Evolutionary conservation across 2,113 vertebrate genomes (phyloP), one percentile per base, ranked within the genome.

Genomic region (Rhodinocichla rosea): DNA sequence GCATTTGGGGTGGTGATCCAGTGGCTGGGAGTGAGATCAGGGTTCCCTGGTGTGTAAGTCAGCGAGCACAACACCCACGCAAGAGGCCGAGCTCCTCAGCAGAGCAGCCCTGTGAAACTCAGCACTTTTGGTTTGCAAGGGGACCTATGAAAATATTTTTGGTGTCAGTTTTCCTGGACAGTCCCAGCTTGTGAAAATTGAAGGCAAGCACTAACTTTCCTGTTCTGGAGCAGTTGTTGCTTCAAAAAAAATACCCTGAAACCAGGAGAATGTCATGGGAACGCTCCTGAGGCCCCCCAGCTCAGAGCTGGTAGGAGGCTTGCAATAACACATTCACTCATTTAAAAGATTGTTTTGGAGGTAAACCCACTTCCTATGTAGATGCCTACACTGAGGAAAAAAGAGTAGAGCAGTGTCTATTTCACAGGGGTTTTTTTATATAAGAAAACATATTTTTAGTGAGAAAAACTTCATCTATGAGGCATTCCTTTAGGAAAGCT

Each of bases 111-210:
- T 90, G 93, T 44, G 92, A 94, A 89, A 95, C 79, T 97, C 93
- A 96, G 92, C 90, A 92, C 9, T 89, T 94, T 64, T 86, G 93
- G 92, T 92, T 81, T 94, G 88, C 0, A 7, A 92, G 71, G 93
- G 83, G 63, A 94, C 86, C 42, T 86, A 81, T 7, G 85, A 96
- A 97, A 97, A 95, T 94, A 96, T 83, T 96, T 90, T 89, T 70
- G n/a, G 60, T 93, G 96, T 96, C 83, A 68, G 65, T 90, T 97
- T 96, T 93, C 93, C 76, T 75, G 83, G 76, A 94, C 0, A 0
- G 89, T 53, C 90, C 60, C 64, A 87, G 83, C 90, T 42, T 90
- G 83, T 86, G 94, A 96, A 96, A 94, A 87, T 8, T 40, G 59
- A 92, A 94, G 85, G 76, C 71, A 96, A 88, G 76, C 44, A 93